These are phyloP conservation scores for Steinernema carpocapsae DNA, from an alignment of 2,888 invertebrate genomes.

Conservation along the genomic window DNA sequence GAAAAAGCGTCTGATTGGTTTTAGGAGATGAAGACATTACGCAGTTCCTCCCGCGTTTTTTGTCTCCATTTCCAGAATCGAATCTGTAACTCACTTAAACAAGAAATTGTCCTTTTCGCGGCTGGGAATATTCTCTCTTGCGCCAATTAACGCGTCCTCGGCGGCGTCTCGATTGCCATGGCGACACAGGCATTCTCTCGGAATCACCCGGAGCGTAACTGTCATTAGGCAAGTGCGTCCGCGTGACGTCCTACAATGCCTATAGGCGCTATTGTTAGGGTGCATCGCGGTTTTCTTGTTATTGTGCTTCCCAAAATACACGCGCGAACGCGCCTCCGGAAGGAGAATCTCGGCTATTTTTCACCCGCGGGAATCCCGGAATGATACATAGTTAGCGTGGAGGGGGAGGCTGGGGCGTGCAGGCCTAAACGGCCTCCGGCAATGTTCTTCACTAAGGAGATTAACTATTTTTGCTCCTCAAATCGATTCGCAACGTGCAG, in stretches of 20 bases:
- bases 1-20: no score
- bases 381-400: not conserved
- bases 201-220: not conserved
- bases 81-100: no score
- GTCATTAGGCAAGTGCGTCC: not conserved
- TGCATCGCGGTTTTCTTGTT: not conserved
- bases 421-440: constrained; percentile 23
- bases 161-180: constrained; percentile 10
- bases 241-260: not conserved
- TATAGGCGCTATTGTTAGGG: constrained; percentile 11
- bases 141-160: constrained; percentile 11
- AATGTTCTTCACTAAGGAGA: constrained; percentile 26
- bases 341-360: not conserved
- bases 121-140: not conserved
- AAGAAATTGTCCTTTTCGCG: not conserved
- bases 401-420: not conserved
- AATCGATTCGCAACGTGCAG: constrained; percentile 26
- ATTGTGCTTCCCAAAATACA: not conserved
- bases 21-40: no score
- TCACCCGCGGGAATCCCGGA: not conserved
- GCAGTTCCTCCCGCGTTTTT: no score
- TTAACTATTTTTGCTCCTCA: constrained; percentile 15
- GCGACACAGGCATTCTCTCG: not conserved
- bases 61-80: no score
- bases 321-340: not conserved